Evolutionary conservation across 2,113 vertebrate species (phyloP).

Genomic region (Lepus americanus): DNA sequence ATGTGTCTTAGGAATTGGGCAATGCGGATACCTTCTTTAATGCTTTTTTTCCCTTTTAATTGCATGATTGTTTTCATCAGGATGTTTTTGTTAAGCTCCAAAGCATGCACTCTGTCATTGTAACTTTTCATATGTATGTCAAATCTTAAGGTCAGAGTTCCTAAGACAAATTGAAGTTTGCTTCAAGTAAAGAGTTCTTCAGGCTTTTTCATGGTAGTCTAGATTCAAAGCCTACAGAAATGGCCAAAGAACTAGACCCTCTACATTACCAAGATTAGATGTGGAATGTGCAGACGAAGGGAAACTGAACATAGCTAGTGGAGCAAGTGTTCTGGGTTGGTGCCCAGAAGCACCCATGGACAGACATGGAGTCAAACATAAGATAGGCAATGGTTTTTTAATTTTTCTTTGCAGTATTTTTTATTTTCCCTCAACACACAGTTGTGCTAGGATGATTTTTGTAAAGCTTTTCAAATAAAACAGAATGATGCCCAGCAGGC

Average conservation of each 20-base stretch:
- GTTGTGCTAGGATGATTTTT: conserved; percentile 27
- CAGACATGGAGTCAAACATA: background rate
- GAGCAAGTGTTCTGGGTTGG: background rate
- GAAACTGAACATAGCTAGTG: background rate
- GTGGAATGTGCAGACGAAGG: background rate
- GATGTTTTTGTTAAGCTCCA: conserved; percentile 44
- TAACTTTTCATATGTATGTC: background rate
- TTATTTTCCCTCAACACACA: background rate
- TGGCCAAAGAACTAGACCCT: background rate
- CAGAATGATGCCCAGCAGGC: background rate
- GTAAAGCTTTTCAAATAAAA: conserved; percentile 39
- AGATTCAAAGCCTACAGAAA: background rate
- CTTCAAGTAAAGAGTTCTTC: background rate
- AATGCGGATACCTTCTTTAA: background rate
- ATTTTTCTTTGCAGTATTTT: conserved; percentile 36
- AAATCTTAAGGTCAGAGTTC: conserved; percentile 2
- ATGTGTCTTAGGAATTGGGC: background rate
- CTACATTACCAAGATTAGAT: background rate
- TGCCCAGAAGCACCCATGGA: background rate
- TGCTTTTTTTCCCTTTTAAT: background rate
- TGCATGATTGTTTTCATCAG: background rate
- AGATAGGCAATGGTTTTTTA: conserved; percentile 25
- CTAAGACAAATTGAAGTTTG: conserved; percentile 22
- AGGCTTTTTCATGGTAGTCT: background rate
- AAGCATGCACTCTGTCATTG: background rate